Evolutionary conservation across 2,888 invertebrate genomes (phyloP).

Genomic region (Laothoe populi): DNA sequence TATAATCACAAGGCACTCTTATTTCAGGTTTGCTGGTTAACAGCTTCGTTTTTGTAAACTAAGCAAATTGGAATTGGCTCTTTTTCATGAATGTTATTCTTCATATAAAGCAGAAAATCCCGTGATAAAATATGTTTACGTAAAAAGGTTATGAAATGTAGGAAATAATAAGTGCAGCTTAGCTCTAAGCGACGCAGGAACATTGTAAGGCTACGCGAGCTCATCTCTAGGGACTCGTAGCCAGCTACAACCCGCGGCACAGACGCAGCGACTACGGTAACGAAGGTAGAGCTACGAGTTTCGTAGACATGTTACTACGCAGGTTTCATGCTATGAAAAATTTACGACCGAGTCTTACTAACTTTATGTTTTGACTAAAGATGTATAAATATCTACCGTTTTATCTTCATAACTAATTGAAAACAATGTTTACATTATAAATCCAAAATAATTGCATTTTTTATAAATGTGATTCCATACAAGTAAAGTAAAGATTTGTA

Average conservation of each 20-base stretch:
- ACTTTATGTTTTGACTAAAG: background rate
- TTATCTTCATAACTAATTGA: no score
- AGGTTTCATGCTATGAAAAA: background rate
- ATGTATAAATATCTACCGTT: background rate
- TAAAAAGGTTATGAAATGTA: slow-evolving; percentile 44
- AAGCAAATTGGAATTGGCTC: no score
- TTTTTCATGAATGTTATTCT: background rate
- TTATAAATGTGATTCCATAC: no score
- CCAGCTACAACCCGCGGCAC: slow-evolving; percentile 74
- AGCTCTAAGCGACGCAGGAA: slow-evolving; percentile 62
- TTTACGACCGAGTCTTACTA: background rate
- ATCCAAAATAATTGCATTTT: no score
- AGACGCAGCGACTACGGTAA: slow-evolving; percentile 68
- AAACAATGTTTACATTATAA: no score
- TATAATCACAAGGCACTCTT: no score
- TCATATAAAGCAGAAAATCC: background rate
- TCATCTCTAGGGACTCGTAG: slow-evolving; percentile 75
- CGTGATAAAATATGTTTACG: slow-evolving; percentile 23
- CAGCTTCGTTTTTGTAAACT: no score
- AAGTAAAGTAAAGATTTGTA: no score
- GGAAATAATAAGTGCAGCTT: slow-evolving; percentile 69
- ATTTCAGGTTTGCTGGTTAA: no score
- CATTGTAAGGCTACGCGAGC: slow-evolving; percentile 67
- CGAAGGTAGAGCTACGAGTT: slow-evolving; percentile 60
- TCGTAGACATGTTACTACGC: slow-evolving; percentile 41